These are phyloP conservation scores for Stylophora pistillata DNA, from an alignment of 64 coral and sea anemone genomes.

Conservation along the genomic window DNA sequence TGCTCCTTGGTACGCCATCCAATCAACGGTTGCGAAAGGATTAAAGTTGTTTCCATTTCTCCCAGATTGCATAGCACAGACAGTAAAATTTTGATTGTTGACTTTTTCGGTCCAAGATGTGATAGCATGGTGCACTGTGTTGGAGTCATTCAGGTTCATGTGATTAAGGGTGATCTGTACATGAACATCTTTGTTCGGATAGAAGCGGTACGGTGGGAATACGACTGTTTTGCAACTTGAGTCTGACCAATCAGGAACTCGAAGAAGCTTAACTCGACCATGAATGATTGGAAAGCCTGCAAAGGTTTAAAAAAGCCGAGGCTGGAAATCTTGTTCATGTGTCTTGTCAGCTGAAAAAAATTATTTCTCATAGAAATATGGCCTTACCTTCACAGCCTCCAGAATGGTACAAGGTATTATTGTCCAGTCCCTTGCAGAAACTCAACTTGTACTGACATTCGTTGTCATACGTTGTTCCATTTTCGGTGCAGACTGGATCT, in stretches of 20 bases:
- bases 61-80: slow-evolving; percentile 58
- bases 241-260: background rate
- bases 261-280: background rate
- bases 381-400: background rate
- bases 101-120: slow-evolving; percentile 3
- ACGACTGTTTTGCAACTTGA: slow-evolving; percentile 2
- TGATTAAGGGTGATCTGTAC: no score
- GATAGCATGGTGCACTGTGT: slow-evolving; percentile 32
- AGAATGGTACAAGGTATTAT: no score
- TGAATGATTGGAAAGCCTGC: background rate
- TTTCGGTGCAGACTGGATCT: no score
- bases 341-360: no score
- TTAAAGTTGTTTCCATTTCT: slow-evolving; percentile 50
- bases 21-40: no score
- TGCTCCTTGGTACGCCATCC: no score
- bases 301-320: background rate
- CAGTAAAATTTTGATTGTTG: slow-evolving; percentile 51
- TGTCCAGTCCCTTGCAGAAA: no score
- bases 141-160: slow-evolving; percentile 44
- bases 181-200: slow-evolving; percentile 17
- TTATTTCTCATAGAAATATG: background rate
- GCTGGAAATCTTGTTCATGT: no score
- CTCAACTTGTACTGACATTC: no score
- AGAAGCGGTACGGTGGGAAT: slow-evolving; percentile 16
- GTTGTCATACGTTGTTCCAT: no score